These are phyloP conservation scores for Benthosema pterotum DNA, from an alignment of 2,797 vertebrate species.

Conservation along the genomic window DNA sequence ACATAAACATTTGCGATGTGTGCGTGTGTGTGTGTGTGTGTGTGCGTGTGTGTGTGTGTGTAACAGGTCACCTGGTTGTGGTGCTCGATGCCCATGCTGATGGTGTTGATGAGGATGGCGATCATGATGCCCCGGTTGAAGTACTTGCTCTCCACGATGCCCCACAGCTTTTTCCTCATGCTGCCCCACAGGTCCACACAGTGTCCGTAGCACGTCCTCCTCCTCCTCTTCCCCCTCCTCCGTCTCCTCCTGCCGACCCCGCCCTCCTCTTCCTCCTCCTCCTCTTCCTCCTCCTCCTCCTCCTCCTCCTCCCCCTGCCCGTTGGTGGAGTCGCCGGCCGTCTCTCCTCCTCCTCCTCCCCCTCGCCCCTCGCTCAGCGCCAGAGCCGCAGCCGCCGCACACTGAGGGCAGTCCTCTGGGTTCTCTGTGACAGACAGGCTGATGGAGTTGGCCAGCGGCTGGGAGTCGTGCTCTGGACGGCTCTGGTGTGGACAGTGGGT, in stretches of 20 bases:
- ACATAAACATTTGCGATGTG: too few relatives aligned
- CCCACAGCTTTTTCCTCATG: constrained; percentile 87
- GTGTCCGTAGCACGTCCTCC: constrained; percentile 62
- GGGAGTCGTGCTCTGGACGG: constrained; percentile 77
- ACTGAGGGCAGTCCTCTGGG: constrained; percentile 84
- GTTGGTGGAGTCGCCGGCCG: constrained; percentile 24
- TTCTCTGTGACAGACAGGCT: constrained; percentile 83
- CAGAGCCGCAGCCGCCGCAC: constrained; percentile 74
- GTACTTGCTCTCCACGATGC: constrained; percentile 98
- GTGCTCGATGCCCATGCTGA: constrained; percentile 98
- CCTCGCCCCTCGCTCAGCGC: constrained; percentile 63
- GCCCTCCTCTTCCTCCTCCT: constrained; percentile 64
- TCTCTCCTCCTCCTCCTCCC: constrained; percentile 27
- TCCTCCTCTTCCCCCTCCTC: constrained; percentile 71
- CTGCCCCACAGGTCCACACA: constrained; percentile 83
- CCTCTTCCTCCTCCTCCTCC: constrained; percentile 69
- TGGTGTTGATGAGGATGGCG: constrained; percentile 95
- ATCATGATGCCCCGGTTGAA: constrained; percentile 98
- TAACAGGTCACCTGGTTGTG: constrained; percentile 94
- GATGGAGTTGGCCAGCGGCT: constrained; percentile 80
- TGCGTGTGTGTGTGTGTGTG: too few relatives aligned
- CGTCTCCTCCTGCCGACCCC: constrained; percentile 70
- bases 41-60: too few relatives aligned
- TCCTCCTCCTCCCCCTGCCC: constrained; percentile 50
- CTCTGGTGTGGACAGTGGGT: constrained; percentile 83